Base-by-base conservation (phyloP, 92 coral and sea anemone genomes). In the Parazoanthus swiftii region DNA sequence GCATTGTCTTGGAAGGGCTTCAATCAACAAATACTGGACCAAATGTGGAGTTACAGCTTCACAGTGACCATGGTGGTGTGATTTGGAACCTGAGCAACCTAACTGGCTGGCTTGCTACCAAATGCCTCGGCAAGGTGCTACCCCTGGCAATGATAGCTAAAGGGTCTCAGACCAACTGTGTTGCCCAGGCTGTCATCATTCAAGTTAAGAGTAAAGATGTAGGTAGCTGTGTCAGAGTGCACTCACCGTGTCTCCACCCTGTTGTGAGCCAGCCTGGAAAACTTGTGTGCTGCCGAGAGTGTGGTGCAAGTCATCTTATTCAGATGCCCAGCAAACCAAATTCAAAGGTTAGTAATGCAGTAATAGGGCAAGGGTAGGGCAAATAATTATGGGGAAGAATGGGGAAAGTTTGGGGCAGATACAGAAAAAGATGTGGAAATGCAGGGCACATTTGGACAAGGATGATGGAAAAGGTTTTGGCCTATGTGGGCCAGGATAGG, bases 21-120 rank as follows among this genome's bases (percentile, higher is more conserved):
- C 91, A 90, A 82, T 88, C 95, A 43, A 38, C 92, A 36, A 91
- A 94, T 96, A 82, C 20, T 75, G 39, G 83, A 85, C 59, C 87
- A 18, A 90, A 80, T 43, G 21, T 59, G 1, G 74, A 85, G 46
- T 85, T 96, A 7, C 83, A 63, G 71, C 92, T 96, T 0, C 86
- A 85, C 51, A 89, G 89, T 48, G 76, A 85, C 88, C 86, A 93
- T 56, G 93, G 89, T 59, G 98, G 98, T 35, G 92, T 81, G 58
- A 81, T 96, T 44, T 95, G 96, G 96, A 96, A 96, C 88, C 82
- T 92, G 0, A 96, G 99, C 72, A 73, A 91, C 6, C 85, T 90
- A 68, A 86, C 96, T 75, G 99, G 99, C 25, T 96, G 99, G 99
- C 89, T 96, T 71, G 92, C 99, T 23, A 95, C 98, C 42, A 93